Conservation (phyloP, 2,888 invertebrate genomes). For the Drosophila borealis region DNA sequence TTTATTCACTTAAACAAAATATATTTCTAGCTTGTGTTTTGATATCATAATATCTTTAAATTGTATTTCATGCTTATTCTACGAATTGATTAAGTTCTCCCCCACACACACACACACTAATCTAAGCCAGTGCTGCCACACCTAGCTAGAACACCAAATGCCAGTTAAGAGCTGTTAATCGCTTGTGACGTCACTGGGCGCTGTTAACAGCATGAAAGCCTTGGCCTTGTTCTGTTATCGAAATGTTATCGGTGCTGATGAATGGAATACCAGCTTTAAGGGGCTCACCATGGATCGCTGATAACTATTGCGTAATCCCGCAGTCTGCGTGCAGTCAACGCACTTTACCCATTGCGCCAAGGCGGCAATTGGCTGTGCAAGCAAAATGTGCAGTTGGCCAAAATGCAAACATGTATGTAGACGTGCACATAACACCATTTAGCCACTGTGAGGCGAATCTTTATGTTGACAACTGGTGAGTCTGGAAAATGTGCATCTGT, state of each 20-base stretch:
- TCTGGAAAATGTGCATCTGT: constrained; percentile 15
- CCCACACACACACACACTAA: too few relatives aligned
- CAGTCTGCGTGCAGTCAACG: constrained; percentile 32
- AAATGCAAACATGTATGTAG: constrained; percentile 27
- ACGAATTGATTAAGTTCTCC: too few relatives aligned
- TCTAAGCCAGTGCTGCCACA: too few relatives aligned
- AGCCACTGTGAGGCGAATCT: neutral
- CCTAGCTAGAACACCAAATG: too few relatives aligned
- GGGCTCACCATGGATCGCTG: neutral
- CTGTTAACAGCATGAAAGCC: neutral
- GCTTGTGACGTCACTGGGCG: neutral
- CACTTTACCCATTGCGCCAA: constrained; percentile 17
- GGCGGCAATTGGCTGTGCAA: constrained; percentile 43
- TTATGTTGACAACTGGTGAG: neutral
- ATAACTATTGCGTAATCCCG: neutral
- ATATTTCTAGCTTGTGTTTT: too few relatives aligned
- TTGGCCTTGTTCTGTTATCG: neutral
- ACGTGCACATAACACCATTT: constrained; percentile 12
- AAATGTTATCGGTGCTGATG: neutral
- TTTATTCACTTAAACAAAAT: too few relatives aligned
- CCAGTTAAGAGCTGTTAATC: too few relatives aligned
- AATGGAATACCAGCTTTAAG: neutral
- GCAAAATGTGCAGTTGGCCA: constrained; percentile 34
- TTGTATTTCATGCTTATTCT: too few relatives aligned
- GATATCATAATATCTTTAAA: neutral